Percentiles rank a stretch among this genome's conserved stretches.
These are phyloP conservation scores for Theristicus caerulescens DNA, from an alignment of 2,113 vertebrate genomes.

Conservation along the genomic window DNA sequence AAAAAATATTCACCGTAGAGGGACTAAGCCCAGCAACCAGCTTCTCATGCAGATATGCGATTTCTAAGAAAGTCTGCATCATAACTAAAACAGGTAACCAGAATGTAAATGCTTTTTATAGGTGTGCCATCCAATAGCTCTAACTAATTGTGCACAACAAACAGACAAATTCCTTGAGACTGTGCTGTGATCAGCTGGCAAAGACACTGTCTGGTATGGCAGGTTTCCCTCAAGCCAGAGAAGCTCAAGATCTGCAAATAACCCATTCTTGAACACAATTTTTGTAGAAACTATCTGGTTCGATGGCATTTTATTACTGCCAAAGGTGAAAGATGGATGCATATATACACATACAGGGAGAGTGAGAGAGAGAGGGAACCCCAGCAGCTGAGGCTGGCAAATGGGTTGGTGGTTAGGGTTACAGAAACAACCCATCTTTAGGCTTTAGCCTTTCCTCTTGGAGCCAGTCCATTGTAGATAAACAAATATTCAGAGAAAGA, in stretches of 20 bases:
- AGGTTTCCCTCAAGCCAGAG: not conserved
- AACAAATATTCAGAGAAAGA: not conserved
- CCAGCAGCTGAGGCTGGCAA: not conserved
- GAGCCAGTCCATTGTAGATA: not conserved
- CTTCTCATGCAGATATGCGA: not conserved
- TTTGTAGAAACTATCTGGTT: not conserved
- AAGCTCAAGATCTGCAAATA: not conserved
- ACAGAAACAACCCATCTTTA: not conserved
- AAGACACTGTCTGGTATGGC: not conserved
- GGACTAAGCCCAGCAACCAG: not conserved
- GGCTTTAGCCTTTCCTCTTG: not conserved
- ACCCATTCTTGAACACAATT: not conserved
- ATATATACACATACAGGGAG: not conserved
- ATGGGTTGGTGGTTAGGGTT: not conserved
- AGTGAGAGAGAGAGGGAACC: not conserved
- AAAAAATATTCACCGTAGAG: not conserved
- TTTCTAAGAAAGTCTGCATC: not conserved
- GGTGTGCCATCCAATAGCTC: not conserved
- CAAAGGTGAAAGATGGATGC: not conserved
- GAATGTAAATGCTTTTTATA: not conserved
- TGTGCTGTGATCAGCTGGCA: not conserved
- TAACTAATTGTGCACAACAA: not conserved
- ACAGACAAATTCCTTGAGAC: not conserved
- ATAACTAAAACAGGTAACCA: not conserved
- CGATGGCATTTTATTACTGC: not conserved